Evolutionary conservation across 2,113 vertebrate species (phyloP).

Genomic region (Scomber colias): DNA sequence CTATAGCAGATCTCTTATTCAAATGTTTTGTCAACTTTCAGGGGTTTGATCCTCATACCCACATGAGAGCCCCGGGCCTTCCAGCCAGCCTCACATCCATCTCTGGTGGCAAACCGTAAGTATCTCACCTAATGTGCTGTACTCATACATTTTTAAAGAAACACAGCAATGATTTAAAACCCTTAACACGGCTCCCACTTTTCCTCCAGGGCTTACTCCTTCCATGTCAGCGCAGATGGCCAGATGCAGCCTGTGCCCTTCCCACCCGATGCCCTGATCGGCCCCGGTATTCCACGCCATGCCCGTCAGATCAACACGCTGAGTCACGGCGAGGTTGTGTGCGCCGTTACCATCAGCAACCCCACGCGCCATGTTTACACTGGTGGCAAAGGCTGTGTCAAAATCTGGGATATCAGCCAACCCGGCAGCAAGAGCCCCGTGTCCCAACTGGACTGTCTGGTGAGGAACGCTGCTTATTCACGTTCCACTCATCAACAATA

Average conservation of each 20-base stretch:
- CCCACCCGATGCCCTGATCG: conserved; percentile 93
- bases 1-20: background rate
- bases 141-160: background rate
- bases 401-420: conserved; percentile 98
- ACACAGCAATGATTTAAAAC: background rate
- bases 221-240: conserved; percentile 94
- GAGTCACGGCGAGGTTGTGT: conserved; percentile 95
- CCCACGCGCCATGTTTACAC: conserved; percentile 95
- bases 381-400: conserved; percentile 95
- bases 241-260: conserved; percentile 97
- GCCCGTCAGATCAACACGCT: conserved; percentile 96
- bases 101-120: conserved; percentile 97
- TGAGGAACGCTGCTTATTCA: conserved; percentile 54
- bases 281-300: conserved; percentile 93
- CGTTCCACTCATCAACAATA: conserved; percentile 3
- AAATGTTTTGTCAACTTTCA: conserved; percentile 65
- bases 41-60: conserved; percentile 95
- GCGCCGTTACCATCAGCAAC: conserved; percentile 96
- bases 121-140: conserved; percentile 19
- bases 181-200: background rate
- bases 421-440: conserved; percentile 96
- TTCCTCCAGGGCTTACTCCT: conserved; percentile 91
- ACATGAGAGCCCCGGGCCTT: conserved; percentile 94
- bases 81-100: conserved; percentile 93
- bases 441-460: conserved; percentile 96